Evolutionary conservation across 2,797 vertebrate genomes (phyloP), one percentile per base, ranked within the genome.

Genomic region (Hemibagrus guttatus): DNA sequence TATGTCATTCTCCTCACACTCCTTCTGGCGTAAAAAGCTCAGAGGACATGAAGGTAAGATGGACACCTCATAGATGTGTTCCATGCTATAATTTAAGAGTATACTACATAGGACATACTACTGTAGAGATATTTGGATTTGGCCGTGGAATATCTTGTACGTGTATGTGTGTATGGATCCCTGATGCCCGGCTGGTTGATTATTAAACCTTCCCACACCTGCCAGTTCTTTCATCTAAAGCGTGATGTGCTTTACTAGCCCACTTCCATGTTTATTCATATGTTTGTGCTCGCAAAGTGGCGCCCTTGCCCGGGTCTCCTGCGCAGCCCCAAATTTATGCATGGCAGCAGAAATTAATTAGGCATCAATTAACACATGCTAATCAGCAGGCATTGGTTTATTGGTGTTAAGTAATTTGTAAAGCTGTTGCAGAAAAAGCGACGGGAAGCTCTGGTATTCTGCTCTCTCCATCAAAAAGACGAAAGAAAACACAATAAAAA

Each of bases 361-460:
- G 95, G 95, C 95, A 95, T 95, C 95, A 96, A 95, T 96, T 96
- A 96, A 93, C 94, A 95, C 93, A 95, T 95, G 95, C 95, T 95
- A 95, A 96, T 96, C 93, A 91, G 93, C 93, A 92, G 93, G 94
- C 94, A 94, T 94, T 92, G 91, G 92, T 92, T 93, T 89, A 92
- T 93, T 93, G 91, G 92, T 96, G 95, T 96, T 94, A 91, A 94
- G 93, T 95, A 94, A 95, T 96, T 95, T 95, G 95, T 95, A 93
- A 94, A 93, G 93, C 93, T 93, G 94, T 86, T 94, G 89, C 91
- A 91, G 91, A 90, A 90, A 63, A 92, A 92, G 91, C 91, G 90
- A 92, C 93, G 91, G 93, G 93, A 92, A 89, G 86, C 90, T 91
- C 93, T 92, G 91, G 92, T 93, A 87, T 93, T 94, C 93, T 83